Conservation (phyloP, 2,797 vertebrate genomes). For the Scyliorhinus canicula region DNA sequence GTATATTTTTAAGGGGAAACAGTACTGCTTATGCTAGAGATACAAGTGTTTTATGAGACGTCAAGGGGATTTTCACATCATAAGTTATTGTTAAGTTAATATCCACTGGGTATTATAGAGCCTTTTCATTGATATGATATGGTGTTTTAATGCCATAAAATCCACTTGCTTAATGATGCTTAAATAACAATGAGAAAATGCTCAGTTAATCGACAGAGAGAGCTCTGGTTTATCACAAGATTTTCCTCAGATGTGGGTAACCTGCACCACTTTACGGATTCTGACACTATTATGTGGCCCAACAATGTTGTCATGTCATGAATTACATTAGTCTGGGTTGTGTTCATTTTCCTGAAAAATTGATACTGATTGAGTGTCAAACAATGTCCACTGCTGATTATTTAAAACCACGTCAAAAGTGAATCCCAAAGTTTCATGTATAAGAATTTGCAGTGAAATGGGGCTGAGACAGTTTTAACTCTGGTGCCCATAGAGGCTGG, state of each 20-base stretch:
- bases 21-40: not conserved
- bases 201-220: not conserved
- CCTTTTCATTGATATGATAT: not conserved
- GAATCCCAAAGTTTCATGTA: not conserved
- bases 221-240: not conserved
- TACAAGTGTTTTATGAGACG: not conserved
- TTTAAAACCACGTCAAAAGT: not conserved
- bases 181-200: not conserved
- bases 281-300: not conserved
- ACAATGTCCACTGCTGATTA: not conserved
- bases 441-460: not conserved
- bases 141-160: not conserved
- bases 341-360: not conserved
- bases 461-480: not conserved
- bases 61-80: not conserved
- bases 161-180: not conserved
- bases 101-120: not conserved
- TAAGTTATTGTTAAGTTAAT: not conserved
- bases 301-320: not conserved
- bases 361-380: not conserved
- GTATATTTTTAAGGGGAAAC: not conserved
- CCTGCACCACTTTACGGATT: not conserved
- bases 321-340: not conserved
- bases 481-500: not conserved
- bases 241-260: not conserved